phyloP scores from a whole-genome alignment of 2,888 invertebrate species.

The Schizaphis graminum region DNA sequence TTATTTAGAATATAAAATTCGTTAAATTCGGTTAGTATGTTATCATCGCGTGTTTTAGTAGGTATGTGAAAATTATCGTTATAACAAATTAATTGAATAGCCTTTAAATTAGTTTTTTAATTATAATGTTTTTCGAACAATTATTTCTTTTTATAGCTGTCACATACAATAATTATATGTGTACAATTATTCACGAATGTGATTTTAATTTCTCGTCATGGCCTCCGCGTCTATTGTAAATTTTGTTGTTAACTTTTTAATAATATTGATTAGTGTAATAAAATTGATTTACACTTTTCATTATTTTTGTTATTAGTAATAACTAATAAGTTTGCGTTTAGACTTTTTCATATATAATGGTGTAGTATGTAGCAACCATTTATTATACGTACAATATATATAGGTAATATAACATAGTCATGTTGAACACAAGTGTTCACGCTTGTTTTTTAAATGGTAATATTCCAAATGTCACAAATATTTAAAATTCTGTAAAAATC shows the following conservation, averaged over 20 bases:
- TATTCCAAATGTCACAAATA: too few relatives aligned
- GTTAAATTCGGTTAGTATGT: background rate
- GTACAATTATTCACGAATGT: background rate
- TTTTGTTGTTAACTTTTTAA: background rate
- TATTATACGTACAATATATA: background rate
- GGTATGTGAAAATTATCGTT: background rate
- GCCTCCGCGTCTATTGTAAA: background rate
- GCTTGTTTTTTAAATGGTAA: background rate
- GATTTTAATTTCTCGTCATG: background rate
- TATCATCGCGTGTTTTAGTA: background rate
- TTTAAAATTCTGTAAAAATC: too few relatives aligned
- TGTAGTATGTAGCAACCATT: background rate
- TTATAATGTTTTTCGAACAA: background rate
- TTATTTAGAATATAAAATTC: background rate
- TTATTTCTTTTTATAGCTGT: background rate
- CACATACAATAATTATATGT: background rate
- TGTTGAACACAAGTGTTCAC: background rate
- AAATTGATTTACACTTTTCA: background rate
- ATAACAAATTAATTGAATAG: background rate
- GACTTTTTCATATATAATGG: background rate
- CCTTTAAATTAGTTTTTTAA: background rate
- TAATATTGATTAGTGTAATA: background rate
- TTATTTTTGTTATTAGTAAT: background rate
- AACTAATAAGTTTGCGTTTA: background rate
- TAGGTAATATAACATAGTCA: background rate